A percentile compares a stretch with the other conserved stretches of the same genome.
Conservation (phyloP, 2,888 invertebrate genomes). For the Cerastoderma edule region DNA sequence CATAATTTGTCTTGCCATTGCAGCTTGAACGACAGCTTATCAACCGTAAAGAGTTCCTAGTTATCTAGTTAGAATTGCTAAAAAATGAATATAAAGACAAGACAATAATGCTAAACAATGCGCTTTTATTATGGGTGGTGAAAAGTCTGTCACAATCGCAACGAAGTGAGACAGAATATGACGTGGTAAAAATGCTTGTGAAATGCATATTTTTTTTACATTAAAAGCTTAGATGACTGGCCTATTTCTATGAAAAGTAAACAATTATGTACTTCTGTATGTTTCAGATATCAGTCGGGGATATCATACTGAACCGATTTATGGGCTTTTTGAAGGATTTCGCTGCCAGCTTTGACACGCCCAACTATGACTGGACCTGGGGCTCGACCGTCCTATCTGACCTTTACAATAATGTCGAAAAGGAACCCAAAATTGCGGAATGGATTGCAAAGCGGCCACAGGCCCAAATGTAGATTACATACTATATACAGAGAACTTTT, state of each 20-base stretch:
- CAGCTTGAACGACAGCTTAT: no score
- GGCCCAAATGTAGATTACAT: neutral
- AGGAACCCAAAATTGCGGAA: neutral
- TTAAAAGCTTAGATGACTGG: no score
- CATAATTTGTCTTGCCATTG: no score
- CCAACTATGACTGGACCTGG: neutral
- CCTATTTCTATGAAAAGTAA: neutral
- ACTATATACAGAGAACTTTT: neutral
- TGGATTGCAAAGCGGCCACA: neutral
- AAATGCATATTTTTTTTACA: no score
- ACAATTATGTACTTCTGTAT: neutral
- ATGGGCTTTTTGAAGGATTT: neutral
- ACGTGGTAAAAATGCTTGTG: no score
- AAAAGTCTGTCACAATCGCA: no score
- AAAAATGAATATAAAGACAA: no score
- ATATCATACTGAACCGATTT: neutral
- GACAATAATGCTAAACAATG: no score
- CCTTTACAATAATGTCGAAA: neutral
- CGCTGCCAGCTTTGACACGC: neutral
- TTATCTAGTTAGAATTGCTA: no score
- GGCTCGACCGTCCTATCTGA: neutral
- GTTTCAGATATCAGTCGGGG: neutral
- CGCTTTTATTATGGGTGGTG: no score
- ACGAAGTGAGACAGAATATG: neutral
- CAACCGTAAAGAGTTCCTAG: no score